phyloP scores from a whole-genome alignment of 2,797 vertebrate species.

The Hafferia zeledoni region DNA sequence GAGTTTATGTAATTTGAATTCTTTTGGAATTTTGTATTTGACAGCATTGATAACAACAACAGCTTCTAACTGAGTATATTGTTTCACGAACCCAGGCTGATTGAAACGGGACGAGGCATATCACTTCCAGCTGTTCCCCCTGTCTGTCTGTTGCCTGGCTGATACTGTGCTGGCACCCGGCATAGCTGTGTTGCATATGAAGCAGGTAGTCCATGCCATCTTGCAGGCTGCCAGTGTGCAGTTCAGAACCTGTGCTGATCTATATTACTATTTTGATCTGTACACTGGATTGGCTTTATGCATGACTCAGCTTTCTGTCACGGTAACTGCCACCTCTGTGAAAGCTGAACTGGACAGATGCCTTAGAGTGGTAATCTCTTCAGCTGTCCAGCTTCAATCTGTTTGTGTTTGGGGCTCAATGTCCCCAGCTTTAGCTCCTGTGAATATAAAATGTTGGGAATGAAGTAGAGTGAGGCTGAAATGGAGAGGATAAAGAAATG shows the following conservation, averaged over 20 bases:
- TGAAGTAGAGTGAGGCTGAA: background rate
- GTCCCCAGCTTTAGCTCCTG: background rate
- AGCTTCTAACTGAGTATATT: background rate
- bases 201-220: background rate
- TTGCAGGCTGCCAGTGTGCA: background rate
- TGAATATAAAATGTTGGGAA: background rate
- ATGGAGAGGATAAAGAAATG: background rate
- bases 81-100: background rate
- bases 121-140: background rate
- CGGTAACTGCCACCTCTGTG: constrained; percentile 1
- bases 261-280: background rate
- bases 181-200: background rate
- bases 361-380: background rate
- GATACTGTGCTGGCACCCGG: background rate
- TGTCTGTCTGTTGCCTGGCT: background rate
- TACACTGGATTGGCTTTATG: background rate
- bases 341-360: constrained; percentile 12
- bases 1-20: constrained; percentile 20
- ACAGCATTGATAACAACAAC: background rate
- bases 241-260: background rate
- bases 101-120: background rate
- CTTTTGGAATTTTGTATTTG: background rate
- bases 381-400: background rate
- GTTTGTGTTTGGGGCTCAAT: background rate
- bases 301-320: constrained; percentile 33